Evolutionary conservation across 2,113 vertebrate species (phyloP), one percentile per base, ranked within the genome.

Genomic region (Butorides virescens): DNA sequence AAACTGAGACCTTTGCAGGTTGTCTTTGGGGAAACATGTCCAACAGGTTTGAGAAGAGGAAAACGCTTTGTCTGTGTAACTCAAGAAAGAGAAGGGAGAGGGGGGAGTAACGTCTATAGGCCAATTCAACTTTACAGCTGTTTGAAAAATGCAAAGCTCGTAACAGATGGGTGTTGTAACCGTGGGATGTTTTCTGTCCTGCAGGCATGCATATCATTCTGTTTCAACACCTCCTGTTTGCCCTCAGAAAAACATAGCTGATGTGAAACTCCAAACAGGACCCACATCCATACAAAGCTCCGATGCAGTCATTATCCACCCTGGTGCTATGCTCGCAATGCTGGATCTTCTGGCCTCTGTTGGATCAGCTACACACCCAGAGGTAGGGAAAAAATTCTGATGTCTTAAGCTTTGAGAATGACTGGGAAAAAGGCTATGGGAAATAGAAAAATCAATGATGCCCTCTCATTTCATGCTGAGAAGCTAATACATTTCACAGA

Each of bases 341-440:
- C 91, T 99, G 90, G 99, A 99, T 97, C 99, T 99, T 85, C 97
- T 99, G 94, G 99, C 99, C 89, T 99, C 99, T 13, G 98, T 99
- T 71, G 98, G 97, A 89, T 99, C 99, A 4, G 95, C 98, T 80
- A 98, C 98, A 47, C 99, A 99, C 95, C 99, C 99, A n/a, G 99
- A 99, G 98, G 99, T 99, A 98, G 97, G 98, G 20, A 7, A 11
- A 59, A 90, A 75, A 39, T 11, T 27, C 16, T 72, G 6, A 3
- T 8, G 3, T 58, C 37, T 86, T 74, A 39, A 79, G 30, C 36
- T 95, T 76, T 72, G 74, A 56, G 39, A 79, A 44, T 55, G 59
- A 32, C 53, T 58, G 50, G 50, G 50, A 4, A 19, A 78, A 88
- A 72, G 34, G 14, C 34, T 85, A 5, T 68, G 71, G 46, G 39